A percentile compares a stretch with the other conserved stretches of the same genome.
Conservation (phyloP, 2,113 vertebrate genomes). For the Erpornis zantholeuca region DNA sequence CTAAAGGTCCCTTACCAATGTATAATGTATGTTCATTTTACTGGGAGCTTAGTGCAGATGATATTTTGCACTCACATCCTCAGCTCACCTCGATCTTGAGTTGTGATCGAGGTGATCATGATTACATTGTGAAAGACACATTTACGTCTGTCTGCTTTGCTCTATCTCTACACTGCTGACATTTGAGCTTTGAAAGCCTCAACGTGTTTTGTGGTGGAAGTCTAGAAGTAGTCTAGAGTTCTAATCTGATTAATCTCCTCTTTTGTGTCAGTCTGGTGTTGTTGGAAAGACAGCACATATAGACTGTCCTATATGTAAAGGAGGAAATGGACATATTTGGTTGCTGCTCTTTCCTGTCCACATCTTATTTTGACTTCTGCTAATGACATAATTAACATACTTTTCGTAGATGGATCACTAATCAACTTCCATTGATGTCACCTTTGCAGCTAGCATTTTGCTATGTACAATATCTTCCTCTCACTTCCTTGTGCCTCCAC, state of each 20-base stretch:
- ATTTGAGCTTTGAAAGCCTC: neutral
- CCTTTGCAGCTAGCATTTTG: neutral
- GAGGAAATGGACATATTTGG: neutral
- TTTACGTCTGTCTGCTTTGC: neutral
- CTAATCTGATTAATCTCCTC: neutral
- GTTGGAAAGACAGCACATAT: neutral
- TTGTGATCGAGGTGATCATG: too few species aligned
- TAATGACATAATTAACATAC: neutral
- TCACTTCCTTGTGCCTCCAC: neutral
- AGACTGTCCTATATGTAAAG: neutral
- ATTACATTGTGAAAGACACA: neutral
- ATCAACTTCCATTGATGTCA: neutral
- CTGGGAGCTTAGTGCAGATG: neutral
- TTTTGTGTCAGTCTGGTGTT: neutral
- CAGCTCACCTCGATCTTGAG: neutral
- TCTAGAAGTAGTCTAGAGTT: neutral
- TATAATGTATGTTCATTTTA: neutral
- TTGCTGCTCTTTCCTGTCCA: neutral
- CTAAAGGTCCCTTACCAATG: neutral
- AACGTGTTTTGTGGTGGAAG: rapidly evolving
- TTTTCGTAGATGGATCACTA: neutral
- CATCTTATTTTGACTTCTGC: neutral
- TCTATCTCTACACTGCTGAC: neutral
- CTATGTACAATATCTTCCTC: neutral
- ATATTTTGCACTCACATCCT: neutral